Conservation (phyloP, 2,113 vertebrate genomes). For the Redunca redunca region DNA sequence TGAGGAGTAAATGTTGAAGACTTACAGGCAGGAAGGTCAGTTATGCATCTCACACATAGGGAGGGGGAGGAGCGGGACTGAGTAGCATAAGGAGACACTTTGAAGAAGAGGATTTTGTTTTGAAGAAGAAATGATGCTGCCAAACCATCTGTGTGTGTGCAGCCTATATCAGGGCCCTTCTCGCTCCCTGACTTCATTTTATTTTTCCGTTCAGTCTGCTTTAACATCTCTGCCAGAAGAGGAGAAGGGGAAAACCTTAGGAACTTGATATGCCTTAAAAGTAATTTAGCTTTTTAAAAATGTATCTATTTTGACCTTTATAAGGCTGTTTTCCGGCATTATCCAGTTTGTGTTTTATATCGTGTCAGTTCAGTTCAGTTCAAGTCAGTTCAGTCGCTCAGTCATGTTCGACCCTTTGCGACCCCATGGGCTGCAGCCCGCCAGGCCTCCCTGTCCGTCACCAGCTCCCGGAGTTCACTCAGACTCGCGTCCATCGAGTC, state of each 20-base stretch:
- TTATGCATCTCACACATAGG: background rate
- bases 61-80: background rate
- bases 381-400: background rate
- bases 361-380: background rate
- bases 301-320: background rate
- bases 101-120: background rate
- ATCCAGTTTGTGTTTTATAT: background rate
- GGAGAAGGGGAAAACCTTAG: background rate
- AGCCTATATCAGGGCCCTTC: background rate
- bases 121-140: background rate
- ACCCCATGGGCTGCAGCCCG: too few species aligned
- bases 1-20: background rate
- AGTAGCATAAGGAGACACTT: background rate
- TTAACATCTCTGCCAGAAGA: background rate
- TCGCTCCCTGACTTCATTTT: background rate
- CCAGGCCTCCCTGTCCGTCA: too few species aligned
- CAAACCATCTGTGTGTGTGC: background rate
- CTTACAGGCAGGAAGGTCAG: background rate
- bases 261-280: background rate
- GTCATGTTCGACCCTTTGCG: too few species aligned
- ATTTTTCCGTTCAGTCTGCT: background rate
- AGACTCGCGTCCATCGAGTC: too few species aligned
- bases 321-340: background rate
- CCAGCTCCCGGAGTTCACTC: too few species aligned
- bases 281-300: background rate